Evolutionary conservation across 1,140 invertebrate species (phyloP).

Genomic region (Monomorium pharaonis): DNA sequence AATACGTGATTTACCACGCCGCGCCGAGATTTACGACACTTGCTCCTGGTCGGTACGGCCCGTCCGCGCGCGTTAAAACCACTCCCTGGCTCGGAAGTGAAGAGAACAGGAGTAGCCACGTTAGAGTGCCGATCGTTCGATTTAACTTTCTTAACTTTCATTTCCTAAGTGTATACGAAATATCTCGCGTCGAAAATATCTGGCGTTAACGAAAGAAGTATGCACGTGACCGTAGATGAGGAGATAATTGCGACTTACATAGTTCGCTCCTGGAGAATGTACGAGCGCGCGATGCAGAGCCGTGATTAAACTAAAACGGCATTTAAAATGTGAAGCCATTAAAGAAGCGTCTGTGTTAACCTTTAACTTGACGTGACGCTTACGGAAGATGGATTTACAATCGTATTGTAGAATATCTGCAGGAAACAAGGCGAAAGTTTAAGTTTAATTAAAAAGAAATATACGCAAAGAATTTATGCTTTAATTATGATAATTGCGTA

Average conservation of each 20-base stretch:
- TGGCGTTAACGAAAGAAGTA: conserved; percentile 7
- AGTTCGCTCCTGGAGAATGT: not conserved
- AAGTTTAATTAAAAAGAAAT: not conserved
- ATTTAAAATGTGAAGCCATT: not conserved
- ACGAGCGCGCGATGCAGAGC: not conserved
- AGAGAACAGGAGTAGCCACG: not conserved
- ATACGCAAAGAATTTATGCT: not conserved
- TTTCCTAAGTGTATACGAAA: conserved; percentile 43
- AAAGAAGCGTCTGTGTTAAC: conserved; percentile 28
- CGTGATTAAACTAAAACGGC: conserved; percentile 4
- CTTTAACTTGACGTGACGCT: not conserved
- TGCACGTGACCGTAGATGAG: conserved; percentile 1
- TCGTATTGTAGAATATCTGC: not conserved
- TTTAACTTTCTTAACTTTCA: conserved; percentile 49
- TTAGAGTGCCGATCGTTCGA: not conserved
- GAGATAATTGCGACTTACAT: conserved; percentile 39
- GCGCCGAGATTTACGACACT: conserved; percentile 28
- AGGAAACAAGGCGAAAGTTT: not conserved
- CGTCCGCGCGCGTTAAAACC: not conserved
- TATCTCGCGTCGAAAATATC: not conserved
- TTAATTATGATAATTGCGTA: not conserved
- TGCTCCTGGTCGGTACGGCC: not conserved
- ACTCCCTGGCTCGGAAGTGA: conserved; percentile 13
- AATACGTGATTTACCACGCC: conserved; percentile 31
- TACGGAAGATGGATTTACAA: conserved; percentile 11